phyloP scores from a whole-genome alignment of 2,113 vertebrate species.

The Herpetotheres cachinnans region DNA sequence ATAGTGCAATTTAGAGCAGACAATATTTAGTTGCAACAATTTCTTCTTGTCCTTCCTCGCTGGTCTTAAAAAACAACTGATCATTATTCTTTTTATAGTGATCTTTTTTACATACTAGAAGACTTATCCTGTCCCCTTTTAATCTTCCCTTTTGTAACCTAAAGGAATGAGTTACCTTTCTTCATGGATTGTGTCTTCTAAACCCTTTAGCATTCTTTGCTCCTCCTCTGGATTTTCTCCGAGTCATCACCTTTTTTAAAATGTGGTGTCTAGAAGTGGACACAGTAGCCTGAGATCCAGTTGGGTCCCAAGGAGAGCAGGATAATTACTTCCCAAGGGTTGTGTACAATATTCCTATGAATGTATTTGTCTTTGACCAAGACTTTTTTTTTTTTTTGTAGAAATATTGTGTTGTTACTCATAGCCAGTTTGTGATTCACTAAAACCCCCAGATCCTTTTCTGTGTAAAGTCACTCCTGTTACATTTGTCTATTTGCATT shows the following conservation, averaged over 20 bases:
- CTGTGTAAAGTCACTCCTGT: background rate
- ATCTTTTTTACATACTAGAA: background rate
- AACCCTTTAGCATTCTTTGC: background rate
- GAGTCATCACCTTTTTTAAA: background rate
- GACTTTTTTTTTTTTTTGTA: background rate
- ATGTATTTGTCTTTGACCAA: background rate
- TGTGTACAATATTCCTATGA: background rate
- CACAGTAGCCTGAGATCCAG: background rate
- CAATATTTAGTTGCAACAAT: background rate
- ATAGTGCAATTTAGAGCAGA: background rate
- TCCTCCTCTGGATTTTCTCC: background rate
- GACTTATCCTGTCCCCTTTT: background rate
- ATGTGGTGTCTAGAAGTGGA: background rate
- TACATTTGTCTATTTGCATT: background rate
- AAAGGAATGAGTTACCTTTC: background rate
- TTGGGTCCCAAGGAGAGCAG: background rate
- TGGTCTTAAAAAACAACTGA: background rate
- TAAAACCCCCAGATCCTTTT: background rate
- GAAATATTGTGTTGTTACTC: background rate
- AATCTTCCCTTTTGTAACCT: background rate
- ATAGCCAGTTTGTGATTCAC: background rate
- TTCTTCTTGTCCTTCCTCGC: background rate
- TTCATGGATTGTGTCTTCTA: background rate
- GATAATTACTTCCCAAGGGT: background rate
- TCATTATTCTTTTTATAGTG: background rate